Conservation (phyloP, 1,140 invertebrate genomes). For the Ylistrum balloti region DNA sequence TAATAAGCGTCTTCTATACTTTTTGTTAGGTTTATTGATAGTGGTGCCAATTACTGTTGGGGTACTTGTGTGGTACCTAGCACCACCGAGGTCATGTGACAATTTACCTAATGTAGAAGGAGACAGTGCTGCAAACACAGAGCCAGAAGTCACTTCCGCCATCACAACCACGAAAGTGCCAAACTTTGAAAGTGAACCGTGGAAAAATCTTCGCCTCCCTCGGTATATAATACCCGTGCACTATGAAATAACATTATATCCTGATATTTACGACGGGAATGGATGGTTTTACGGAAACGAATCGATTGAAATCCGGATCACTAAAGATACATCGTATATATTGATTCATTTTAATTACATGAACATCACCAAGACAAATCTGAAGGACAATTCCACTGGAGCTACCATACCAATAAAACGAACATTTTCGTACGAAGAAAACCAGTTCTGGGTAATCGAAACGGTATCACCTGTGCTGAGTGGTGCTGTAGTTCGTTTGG, state of each 20-base stretch:
- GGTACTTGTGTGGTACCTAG: constrained; percentile 70
- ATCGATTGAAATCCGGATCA: constrained; percentile 76
- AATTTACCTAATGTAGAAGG: constrained; percentile 9
- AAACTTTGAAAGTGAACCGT: constrained; percentile 74
- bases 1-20: constrained; percentile 62
- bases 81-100: constrained; percentile 57
- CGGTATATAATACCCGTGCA: constrained; percentile 87
- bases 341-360: constrained; percentile 82
- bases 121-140: constrained; percentile 45
- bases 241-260: constrained; percentile 90
- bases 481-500: constrained; percentile 78
- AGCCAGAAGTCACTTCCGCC: constrained; percentile 7
- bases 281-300: constrained; percentile 79
- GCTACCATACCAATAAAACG: constrained; percentile 71
- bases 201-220: constrained; percentile 85
- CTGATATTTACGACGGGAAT: constrained; percentile 84
- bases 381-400: constrained; percentile 61
- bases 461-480: constrained; percentile 82
- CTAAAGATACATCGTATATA: constrained; percentile 77
- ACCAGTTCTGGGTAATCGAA: constrained; percentile 88
- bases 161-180: constrained; percentile 49
- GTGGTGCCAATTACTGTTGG: constrained; percentile 70
- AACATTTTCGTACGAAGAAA: constrained; percentile 84
- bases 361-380: constrained; percentile 76
- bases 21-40: constrained; percentile 67